A percentile compares a stretch with the other conserved stretches of the same genome.
phyloP scores from a whole-genome alignment of 2,888 invertebrate species.

The Bedellia somnulentella region DNA sequence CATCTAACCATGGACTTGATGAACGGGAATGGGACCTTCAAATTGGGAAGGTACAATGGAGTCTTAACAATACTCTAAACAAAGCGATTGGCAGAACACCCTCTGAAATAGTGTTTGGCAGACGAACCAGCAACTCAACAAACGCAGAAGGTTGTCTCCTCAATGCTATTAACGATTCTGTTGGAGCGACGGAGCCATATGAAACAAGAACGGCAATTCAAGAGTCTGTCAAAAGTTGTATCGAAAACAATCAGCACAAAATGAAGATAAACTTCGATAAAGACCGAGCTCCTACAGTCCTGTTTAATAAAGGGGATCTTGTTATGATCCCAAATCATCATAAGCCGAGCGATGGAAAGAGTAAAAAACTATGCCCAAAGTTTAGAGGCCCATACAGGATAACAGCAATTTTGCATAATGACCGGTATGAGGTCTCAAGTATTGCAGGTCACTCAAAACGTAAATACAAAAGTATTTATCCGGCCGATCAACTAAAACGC shows the following conservation, averaged over 20 bases:
- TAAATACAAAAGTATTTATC: slow-evolving; percentile 6
- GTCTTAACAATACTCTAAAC: neutral
- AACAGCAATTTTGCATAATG: slow-evolving; percentile 1
- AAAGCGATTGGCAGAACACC: neutral
- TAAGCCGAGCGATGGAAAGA: slow-evolving; percentile 1
- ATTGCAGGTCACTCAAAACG: slow-evolving; percentile 5
- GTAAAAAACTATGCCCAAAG: slow-evolving; percentile 5
- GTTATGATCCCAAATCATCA: slow-evolving; percentile 5
- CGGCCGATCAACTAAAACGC: slow-evolving; percentile 6
- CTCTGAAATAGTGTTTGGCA: neutral
- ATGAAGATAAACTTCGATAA: slow-evolving; percentile 2
- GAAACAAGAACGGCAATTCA: neutral
- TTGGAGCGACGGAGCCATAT: too few species aligned
- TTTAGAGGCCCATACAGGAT: slow-evolving; percentile 8
- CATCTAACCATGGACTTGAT: neutral
- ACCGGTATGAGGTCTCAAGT: slow-evolving; percentile 4
- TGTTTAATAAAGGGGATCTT: slow-evolving; percentile 1
- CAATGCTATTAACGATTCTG: too few species aligned
- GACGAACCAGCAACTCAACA: neutral
- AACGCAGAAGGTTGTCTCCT: too few species aligned
- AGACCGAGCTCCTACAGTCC: neutral
- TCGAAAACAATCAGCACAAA: neutral
- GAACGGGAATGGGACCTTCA: neutral
- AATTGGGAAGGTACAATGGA: neutral
- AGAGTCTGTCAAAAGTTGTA: neutral